Conservation (phyloP, 2,888 invertebrate species). For the Tuta absoluta region DNA sequence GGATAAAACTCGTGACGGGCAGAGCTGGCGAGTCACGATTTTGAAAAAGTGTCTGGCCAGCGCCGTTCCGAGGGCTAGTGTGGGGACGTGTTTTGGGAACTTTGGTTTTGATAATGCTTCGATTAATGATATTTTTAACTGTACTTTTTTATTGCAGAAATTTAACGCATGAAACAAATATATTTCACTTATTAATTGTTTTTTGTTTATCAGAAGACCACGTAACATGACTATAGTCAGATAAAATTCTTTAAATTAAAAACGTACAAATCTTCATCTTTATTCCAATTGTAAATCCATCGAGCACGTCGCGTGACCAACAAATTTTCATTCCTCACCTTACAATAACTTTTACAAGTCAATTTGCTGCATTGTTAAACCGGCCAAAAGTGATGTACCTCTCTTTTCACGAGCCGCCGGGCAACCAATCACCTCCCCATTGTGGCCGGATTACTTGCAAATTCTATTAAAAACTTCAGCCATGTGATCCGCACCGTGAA, state of each 20-base stretch:
- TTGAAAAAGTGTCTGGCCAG: constrained; percentile 76
- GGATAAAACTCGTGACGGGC: constrained; percentile 73
- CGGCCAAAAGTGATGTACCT: constrained; percentile 41
- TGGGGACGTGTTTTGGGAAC: constrained; percentile 14
- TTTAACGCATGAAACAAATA: too few relatives aligned
- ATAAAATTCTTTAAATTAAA: not conserved
- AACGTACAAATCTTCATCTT: not conserved
- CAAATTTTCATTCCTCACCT: constrained; percentile 38
- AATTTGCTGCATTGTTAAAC: constrained; percentile 57
- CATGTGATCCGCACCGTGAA: constrained; percentile 34
- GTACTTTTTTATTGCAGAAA: not conserved
- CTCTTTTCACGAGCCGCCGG: constrained; percentile 42
- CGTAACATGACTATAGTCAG: not conserved
- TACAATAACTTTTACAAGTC: constrained; percentile 41
- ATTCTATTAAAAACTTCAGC: constrained; percentile 51
- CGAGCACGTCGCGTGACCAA: constrained; percentile 41
- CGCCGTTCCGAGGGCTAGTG: constrained; percentile 46
- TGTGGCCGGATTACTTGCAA: constrained; percentile 73
- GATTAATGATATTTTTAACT: not conserved
- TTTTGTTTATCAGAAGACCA: not conserved
- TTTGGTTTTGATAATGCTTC: not conserved
- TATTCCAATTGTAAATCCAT: constrained; percentile 17
- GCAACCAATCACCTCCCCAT: constrained; percentile 63
- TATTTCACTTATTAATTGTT: too few relatives aligned
- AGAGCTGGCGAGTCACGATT: constrained; percentile 75